These are phyloP conservation scores for Paradisaea rubra DNA, from an alignment of 2,113 vertebrate species.

Conservation along the genomic window DNA sequence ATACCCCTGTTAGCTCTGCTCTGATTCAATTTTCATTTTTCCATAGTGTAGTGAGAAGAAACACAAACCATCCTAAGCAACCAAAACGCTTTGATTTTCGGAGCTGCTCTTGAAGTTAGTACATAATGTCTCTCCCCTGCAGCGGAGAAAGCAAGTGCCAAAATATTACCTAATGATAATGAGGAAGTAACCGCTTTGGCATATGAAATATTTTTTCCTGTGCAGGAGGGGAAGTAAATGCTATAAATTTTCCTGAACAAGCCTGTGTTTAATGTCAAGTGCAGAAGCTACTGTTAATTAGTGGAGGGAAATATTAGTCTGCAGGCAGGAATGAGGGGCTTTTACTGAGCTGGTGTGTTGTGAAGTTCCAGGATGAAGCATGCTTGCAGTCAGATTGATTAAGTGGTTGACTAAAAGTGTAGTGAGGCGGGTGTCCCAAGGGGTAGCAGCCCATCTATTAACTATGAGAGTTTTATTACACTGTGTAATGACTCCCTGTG, in stretches of 20 bases:
- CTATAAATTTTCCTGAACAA: conserved; percentile 38
- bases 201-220: conserved; percentile 44
- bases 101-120: conserved; percentile 7
- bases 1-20: neutral
- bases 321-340: neutral
- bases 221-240: conserved; percentile 20
- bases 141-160: conserved; percentile 4
- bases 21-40: neutral
- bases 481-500: neutral
- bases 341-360: neutral
- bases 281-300: conserved; percentile 28
- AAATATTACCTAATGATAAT: conserved; percentile 45
- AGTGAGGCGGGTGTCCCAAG: neutral
- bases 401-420: neutral
- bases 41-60: neutral
- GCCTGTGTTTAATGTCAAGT: conserved; percentile 36
- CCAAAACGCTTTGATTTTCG: neutral
- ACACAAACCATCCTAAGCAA: neutral
- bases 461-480: neutral
- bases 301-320: neutral
- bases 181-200: conserved; percentile 31
- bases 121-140: conserved; percentile 17
- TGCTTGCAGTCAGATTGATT: neutral
- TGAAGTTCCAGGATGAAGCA: neutral
- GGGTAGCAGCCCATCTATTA: neutral